Evolutionary conservation across 2,888 invertebrate genomes (phyloP), one percentile per base, ranked within the genome.

Genomic region (Hypsopygia costalis): DNA sequence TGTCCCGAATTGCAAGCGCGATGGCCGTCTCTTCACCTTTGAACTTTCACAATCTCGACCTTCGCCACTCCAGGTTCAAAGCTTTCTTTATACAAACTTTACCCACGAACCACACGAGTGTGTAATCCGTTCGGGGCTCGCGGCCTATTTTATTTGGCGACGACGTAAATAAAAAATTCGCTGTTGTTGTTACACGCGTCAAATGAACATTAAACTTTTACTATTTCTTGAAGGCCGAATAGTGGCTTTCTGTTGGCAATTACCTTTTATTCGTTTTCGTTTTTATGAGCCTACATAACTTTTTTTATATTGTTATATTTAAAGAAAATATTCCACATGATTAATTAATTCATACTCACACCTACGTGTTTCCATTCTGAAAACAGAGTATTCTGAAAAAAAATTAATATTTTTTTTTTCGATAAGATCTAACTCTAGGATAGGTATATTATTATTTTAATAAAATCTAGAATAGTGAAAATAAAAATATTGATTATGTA

Each of bases 41-140:
- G 63, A 70, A 70, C 67, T 69, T 68, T 69, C 33, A 51, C 62
- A 62, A 64, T 58, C 57, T 59, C 49, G 44, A 43, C 54, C 43
- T 46, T 36, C 42, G 40, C 47, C 46, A 37, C 44, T 42, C 48
- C 37, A 34, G 45, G 55, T n/a, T n/a, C 51, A 44, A 49, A 44
- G 53, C 55, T 41, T 42, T n/a, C 59, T 51, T 54, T 55, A 46
- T 33, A 39, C 34, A 12, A 58, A 58, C 49, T 65, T 54, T 52
- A 37, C 38, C 36, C 49, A 12, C 34, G 38, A 45, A 34, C 36
- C 37, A 47, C 36, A 49, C 52, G 46, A 49, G 47, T 44, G 43
- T 52, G 58, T 66, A 62, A 63, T 63, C 61, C 55, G 53, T 60
- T 62, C 53, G 45, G 57, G 51, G 51, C 48, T 56, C 61, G 60